Conservation (phyloP, 2,113 vertebrate species). For the Okapia johnstoni region DNA sequence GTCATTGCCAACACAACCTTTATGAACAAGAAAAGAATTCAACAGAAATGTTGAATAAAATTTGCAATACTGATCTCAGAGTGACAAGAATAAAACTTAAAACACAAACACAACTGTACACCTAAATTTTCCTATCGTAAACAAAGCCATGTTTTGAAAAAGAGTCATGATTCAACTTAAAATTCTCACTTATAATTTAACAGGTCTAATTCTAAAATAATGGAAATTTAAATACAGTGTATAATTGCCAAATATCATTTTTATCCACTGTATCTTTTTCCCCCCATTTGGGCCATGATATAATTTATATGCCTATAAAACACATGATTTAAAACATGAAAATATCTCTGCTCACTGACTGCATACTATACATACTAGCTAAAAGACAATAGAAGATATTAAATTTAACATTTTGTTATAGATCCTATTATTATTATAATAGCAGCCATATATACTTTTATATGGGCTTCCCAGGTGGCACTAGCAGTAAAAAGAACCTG, state of each 20-base stretch:
- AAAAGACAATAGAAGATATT: not conserved
- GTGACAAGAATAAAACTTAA: not conserved
- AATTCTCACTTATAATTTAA: not conserved
- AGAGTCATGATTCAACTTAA: not conserved
- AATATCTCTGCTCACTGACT: not conserved
- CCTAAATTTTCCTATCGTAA: not conserved
- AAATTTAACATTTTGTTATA: not conserved
- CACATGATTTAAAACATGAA: constrained; percentile 13
- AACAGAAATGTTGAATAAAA: not conserved
- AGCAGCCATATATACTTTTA: not conserved
- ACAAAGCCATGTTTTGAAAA: not conserved
- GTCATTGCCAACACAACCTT: not conserved
- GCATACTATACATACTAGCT: not conserved
- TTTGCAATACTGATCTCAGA: not conserved
- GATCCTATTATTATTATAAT: not conserved
- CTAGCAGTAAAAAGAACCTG: not conserved
- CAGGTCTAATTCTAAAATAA: not conserved
- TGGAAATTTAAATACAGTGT: not conserved
- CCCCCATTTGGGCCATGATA: not conserved
- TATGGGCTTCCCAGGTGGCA: not conserved
- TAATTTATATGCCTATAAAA: not conserved
- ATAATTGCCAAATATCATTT: not conserved
- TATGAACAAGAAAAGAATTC: not conserved
- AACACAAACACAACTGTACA: not conserved
- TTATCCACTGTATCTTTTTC: not conserved